A percentile compares a stretch with the other conserved stretches of the same genome.
Evolutionary conservation across 2,888 invertebrate genomes (phyloP).

Genomic region (Spialia ferax): DNA sequence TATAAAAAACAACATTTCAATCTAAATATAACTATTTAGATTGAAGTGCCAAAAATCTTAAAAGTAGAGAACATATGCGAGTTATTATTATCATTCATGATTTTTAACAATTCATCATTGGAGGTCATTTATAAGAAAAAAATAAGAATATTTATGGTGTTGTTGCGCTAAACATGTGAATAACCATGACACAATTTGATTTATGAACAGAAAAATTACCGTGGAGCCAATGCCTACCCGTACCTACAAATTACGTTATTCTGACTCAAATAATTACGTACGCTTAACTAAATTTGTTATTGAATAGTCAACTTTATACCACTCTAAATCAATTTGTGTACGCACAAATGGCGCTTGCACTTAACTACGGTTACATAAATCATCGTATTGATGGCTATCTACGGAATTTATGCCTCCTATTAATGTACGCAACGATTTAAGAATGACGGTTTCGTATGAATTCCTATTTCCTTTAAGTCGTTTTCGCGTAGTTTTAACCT

Average conservation of each 20-base stretch:
- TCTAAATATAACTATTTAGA: too few species aligned
- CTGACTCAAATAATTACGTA: constrained; percentile 5
- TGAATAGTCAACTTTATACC: constrained; percentile 15
- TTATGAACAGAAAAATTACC: not conserved
- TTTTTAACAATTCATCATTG: not conserved
- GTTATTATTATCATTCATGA: too few species aligned
- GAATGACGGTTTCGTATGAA: constrained; percentile 27
- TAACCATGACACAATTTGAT: not conserved
- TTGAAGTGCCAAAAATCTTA: too few species aligned
- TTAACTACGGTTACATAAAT: constrained; percentile 33
- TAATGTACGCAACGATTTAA: constrained; percentile 32
- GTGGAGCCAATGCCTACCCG: not conserved
- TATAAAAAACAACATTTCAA: too few species aligned
- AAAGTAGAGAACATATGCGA: too few species aligned
- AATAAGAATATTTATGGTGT: not conserved
- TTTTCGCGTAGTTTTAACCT: not conserved
- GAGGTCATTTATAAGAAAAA: not conserved
- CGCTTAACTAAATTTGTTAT: constrained; percentile 13
- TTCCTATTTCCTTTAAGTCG: constrained; percentile 5
- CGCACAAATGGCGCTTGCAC: constrained; percentile 35
- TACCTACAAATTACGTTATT: constrained; percentile 1
- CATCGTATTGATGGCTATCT: constrained; percentile 37
- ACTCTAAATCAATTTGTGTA: constrained; percentile 36
- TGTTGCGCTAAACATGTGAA: not conserved
- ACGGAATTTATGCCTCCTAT: constrained; percentile 36